A percentile compares a stretch with the other conserved stretches of the same genome.
These are phyloP conservation scores for Tetrax tetrax DNA, from an alignment of 2,113 vertebrate genomes.

Conservation along the genomic window DNA sequence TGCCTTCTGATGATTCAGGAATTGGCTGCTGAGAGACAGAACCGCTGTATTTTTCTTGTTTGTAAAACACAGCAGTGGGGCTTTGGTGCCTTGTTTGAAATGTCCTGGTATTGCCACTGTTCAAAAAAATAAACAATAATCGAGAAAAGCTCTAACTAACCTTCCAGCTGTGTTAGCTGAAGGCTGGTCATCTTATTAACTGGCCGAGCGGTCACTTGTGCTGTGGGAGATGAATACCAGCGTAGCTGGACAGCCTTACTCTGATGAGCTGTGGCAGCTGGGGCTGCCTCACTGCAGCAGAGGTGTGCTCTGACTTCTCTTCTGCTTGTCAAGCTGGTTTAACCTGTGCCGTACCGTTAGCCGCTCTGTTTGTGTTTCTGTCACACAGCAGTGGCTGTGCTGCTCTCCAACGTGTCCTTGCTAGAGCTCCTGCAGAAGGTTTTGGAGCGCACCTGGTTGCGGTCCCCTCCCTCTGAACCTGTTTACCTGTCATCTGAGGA, in stretches of 20 bases:
- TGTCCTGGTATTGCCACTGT: not conserved
- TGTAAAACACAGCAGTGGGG: not conserved
- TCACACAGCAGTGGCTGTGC: constrained; percentile 81
- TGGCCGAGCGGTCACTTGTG: not conserved
- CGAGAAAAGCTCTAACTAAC: not conserved
- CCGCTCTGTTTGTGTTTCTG: not conserved
- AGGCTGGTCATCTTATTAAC: constrained; percentile 2
- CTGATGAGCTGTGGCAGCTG: not conserved
- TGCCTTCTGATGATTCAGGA: not conserved
- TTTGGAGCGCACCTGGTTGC: constrained; percentile 74
- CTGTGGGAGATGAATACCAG: not conserved
- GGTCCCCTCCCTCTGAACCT: not conserved
- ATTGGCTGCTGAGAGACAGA: not conserved
- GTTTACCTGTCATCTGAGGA: not conserved
- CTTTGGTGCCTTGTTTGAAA: constrained; percentile 8
- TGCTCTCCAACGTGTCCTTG: constrained; percentile 86
- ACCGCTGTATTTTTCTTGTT: not conserved
- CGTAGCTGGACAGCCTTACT: not conserved
- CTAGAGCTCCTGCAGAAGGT: constrained; percentile 86
- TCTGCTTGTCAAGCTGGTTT: not conserved
- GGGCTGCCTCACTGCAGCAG: not conserved
- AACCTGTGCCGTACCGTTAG: not conserved
- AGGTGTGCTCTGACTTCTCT: not conserved
- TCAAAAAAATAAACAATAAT: not conserved
- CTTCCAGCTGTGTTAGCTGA: not conserved